Evolutionary conservation across 2,113 vertebrate species (phyloP).

Genomic region (Cyanoderma ruficeps): DNA sequence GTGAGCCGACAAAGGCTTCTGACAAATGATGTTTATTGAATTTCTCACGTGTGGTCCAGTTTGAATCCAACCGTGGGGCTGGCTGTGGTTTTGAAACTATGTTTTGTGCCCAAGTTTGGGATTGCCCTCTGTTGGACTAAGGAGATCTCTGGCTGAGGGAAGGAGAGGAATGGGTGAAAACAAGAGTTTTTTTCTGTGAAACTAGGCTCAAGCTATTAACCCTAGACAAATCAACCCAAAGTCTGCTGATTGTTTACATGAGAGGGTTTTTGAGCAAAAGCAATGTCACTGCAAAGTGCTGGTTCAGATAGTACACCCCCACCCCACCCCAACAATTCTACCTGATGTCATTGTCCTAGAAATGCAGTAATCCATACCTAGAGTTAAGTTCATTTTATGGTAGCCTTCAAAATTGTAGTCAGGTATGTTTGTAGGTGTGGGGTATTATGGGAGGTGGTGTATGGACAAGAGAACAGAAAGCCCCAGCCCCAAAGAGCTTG

Average conservation of each 20-base stretch:
- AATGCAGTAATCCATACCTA: not conserved
- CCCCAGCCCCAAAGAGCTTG: not conserved
- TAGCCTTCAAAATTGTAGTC: not conserved
- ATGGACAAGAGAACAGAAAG: not conserved
- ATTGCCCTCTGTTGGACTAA: not conserved
- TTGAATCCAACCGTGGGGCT: constrained; percentile 45
- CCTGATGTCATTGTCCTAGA: not conserved
- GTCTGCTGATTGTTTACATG: not conserved
- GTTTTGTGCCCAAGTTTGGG: constrained; percentile 37
- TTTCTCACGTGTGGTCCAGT: constrained; percentile 79
- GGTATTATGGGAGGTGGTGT: not conserved
- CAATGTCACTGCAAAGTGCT: not conserved
- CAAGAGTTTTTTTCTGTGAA: not conserved
- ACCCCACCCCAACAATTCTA: not conserved
- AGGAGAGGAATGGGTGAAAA: not conserved
- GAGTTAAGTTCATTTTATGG: not conserved
- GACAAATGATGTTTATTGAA: constrained; percentile 82
- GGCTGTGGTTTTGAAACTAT: constrained; percentile 25
- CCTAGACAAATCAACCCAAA: not conserved
- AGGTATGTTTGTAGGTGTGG: not conserved
- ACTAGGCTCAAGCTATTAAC: not conserved
- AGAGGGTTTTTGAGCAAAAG: not conserved
- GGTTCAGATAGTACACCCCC: not conserved
- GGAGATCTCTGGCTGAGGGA: not conserved
- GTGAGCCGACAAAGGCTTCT: constrained; percentile 76